Evolutionary conservation across 2,113 vertebrate genomes (phyloP).

Genomic region (Buteo buteo): DNA sequence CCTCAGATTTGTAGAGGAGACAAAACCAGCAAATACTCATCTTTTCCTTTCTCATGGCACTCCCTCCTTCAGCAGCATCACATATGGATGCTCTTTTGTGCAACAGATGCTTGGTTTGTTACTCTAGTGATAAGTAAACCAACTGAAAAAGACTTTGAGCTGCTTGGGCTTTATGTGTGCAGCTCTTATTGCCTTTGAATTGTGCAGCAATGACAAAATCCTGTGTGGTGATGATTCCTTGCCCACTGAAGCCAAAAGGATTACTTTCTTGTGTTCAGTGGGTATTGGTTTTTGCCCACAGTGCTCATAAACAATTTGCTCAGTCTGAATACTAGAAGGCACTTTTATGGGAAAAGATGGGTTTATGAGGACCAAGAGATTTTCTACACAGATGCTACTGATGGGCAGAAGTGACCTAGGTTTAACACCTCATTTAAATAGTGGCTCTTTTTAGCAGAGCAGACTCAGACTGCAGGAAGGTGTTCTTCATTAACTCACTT

Average conservation of each 20-base stretch:
- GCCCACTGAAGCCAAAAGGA: background rate
- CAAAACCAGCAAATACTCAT: background rate
- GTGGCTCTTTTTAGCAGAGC: background rate
- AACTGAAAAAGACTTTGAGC: background rate
- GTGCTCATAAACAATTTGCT: background rate
- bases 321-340: background rate
- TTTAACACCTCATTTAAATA: background rate
- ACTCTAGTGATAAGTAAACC: background rate
- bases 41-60: background rate
- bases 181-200: background rate
- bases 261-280: background rate
- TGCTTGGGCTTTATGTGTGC: rapidly evolving
- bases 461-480: background rate
- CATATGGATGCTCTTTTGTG: background rate
- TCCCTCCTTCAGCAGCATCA: background rate
- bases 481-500: slow-evolving; percentile 10
- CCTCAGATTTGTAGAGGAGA: background rate
- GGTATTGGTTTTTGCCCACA: background rate
- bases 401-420: background rate
- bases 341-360: background rate
- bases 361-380: background rate
- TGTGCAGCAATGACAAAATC: background rate
- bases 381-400: background rate
- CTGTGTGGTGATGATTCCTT: background rate
- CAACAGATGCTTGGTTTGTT: background rate